Conservation (phyloP, 2,113 vertebrate genomes). For the Bostrychus sinensis region DNA sequence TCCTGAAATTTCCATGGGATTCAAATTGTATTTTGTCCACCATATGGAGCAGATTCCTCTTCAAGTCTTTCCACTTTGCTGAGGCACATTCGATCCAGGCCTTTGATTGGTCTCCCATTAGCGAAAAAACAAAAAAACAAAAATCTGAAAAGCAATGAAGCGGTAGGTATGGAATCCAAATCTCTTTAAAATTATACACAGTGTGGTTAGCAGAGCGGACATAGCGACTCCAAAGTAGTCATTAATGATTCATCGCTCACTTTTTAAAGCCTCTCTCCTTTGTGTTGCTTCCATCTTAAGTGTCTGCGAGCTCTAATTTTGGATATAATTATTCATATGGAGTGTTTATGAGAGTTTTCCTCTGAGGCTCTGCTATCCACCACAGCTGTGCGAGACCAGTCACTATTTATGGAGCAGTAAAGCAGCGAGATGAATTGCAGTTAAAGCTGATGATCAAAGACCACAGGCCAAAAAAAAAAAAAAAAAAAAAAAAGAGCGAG, state of each 20-base stretch:
- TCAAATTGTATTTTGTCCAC: slow-evolving; percentile 22
- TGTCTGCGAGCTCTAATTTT: slow-evolving; percentile 22
- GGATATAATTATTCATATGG: slow-evolving; percentile 34
- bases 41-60: slow-evolving; percentile 9
- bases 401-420: slow-evolving; percentile 25
- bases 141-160: slow-evolving; percentile 28
- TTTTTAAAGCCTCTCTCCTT: slow-evolving; percentile 52
- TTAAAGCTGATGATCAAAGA: slow-evolving; percentile 45
- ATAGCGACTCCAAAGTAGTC: slow-evolving; percentile 27
- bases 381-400: slow-evolving; percentile 5
- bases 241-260: slow-evolving; percentile 34
- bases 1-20: slow-evolving; percentile 31
- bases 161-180: slow-evolving; percentile 39
- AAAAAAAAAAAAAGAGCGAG: too few species aligned
- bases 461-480: slow-evolving; percentile 29
- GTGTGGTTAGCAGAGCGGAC: slow-evolving; percentile 32
- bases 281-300: slow-evolving; percentile 41
- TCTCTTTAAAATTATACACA: slow-evolving; percentile 53
- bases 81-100: slow-evolving; percentile 56
- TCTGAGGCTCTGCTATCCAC: slow-evolving; percentile 18
- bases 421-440: slow-evolving; percentile 31
- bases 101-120: slow-evolving; percentile 25
- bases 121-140: slow-evolving; percentile 16
- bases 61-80: slow-evolving; percentile 41
- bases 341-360: slow-evolving; percentile 23